A percentile compares a stretch with the other conserved stretches of the same genome.
Evolutionary conservation across 2,888 invertebrate genomes (phyloP).

Genomic region (Hydroisotoma schaefferi): DNA sequence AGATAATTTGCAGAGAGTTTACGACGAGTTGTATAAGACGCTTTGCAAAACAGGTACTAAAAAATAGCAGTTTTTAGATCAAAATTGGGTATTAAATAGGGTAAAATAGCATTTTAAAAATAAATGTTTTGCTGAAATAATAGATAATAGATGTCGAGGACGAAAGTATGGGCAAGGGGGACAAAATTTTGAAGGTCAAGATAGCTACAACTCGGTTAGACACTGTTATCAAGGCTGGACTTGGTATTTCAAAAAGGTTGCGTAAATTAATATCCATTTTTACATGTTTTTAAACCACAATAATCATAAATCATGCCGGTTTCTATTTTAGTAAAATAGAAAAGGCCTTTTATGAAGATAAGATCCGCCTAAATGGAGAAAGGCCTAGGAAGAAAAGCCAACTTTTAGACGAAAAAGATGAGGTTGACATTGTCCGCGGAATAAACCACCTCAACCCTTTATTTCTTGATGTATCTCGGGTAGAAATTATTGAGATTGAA

Average conservation of each 20-base stretch:
- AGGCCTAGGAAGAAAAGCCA: conserved; percentile 72
- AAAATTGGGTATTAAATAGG: too few relatives aligned
- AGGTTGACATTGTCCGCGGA: conserved; percentile 72
- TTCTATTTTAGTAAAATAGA: conserved; percentile 69
- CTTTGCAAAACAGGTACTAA: too few relatives aligned
- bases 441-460: conserved; percentile 65
- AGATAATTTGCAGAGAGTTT: too few relatives aligned
- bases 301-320: neutral
- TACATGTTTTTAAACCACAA: too few relatives aligned
- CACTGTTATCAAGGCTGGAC: conserved; percentile 64
- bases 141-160: conserved; percentile 31
- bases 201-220: conserved; percentile 69
- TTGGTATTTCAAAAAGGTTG: conserved; percentile 69
- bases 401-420: conserved; percentile 66
- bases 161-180: conserved; percentile 59
- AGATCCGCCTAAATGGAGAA: conserved; percentile 72
- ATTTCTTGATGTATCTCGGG: conserved; percentile 65
- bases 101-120: too few relatives aligned
- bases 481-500: conserved; percentile 59
- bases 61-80: too few relatives aligned
- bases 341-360: conserved; percentile 72
- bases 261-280: neutral
- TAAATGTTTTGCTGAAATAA: too few relatives aligned
- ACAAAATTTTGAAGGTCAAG: conserved; percentile 63
- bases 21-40: too few relatives aligned